phyloP scores from a whole-genome alignment of 1,140 invertebrate genomes.

The Armadillidium nasatum region DNA sequence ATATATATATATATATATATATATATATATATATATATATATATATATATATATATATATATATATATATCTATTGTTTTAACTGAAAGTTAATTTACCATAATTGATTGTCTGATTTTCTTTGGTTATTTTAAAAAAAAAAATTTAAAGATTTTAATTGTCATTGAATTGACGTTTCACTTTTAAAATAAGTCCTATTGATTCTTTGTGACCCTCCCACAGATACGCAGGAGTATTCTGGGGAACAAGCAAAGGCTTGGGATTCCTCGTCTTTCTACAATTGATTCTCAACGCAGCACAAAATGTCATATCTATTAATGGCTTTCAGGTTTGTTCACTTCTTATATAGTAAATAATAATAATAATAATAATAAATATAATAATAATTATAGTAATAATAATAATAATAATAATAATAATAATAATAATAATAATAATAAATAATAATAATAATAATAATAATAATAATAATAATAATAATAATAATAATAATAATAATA shows the following conservation, averaged over 20 bases:
- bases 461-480: too few species aligned
- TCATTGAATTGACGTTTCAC: too few species aligned
- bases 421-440: too few species aligned
- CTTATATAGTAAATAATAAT: too few species aligned
- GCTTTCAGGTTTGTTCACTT: slow-evolving; percentile 55
- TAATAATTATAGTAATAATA: too few species aligned
- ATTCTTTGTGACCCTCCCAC: background rate
- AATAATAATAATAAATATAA: too few species aligned
- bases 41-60: background rate
- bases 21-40: background rate
- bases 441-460: too few species aligned
- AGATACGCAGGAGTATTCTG: slow-evolving; percentile 75
- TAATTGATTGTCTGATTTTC: background rate
- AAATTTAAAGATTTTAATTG: too few species aligned
- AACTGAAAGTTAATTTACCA: background rate
- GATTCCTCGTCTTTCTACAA: slow-evolving; percentile 70
- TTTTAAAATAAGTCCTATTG: too few species aligned
- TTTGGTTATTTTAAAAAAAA: too few species aligned
- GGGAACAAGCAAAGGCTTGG: slow-evolving; percentile 73
- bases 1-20: slow-evolving; percentile 12
- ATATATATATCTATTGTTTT: background rate
- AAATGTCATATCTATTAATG: slow-evolving; percentile 64
- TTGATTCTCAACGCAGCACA: slow-evolving; percentile 69
- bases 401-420: too few species aligned
- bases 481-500: too few species aligned